Base-by-base conservation (phyloP, 2,888 invertebrate species). In the Drosophila neoperkinsi region DNA sequence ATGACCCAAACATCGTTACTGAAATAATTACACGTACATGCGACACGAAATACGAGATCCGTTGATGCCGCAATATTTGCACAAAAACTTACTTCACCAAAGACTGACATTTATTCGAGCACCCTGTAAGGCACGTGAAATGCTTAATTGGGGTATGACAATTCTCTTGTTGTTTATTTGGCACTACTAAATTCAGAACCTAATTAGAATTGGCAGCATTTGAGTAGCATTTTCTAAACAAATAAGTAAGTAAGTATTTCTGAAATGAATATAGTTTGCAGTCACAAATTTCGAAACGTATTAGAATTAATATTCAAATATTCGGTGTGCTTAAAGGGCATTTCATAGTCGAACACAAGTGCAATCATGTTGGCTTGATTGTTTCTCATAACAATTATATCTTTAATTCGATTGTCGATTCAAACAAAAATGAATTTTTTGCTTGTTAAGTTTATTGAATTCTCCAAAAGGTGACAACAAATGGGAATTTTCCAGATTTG, bases 21-120 rank as follows among this genome's bases (percentile, higher is more conserved):
- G 56, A 43, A 61, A 68, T 69, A 74, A 68, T 81, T 65, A 68
- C 53, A 57, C 46, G 70, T 56, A 79, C 89, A 82, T 89, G 84
- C 51, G 13, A 56, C 28, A 56, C 28, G 28, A n/a, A 13, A n/a
- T 13, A 56, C 67, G 68, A 70, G 49, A 58, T 52, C 25, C n/a
- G 31, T 49, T 21, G 46, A 36, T 67, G 79, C 46, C 58, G 43
- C 30, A 62, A 71, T 67, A 60, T 71, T 64, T 75, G 55, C 68
- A 55, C 55, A 73, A 71, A 76, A 74, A 71, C 71, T 59, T 33
- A 59, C 41, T 59, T 31, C n/a, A 21, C 57, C 43, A 18, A 31
- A 18, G 16, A 57, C 57, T 65, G 55, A 10, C 31, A 18, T 31
- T 49, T 36, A 56, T 38, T 28, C 16, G 1, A 0, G 63, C 60